Base-by-base conservation (phyloP, 2,797 vertebrate genomes). In the Protonibea diacanthus region DNA sequence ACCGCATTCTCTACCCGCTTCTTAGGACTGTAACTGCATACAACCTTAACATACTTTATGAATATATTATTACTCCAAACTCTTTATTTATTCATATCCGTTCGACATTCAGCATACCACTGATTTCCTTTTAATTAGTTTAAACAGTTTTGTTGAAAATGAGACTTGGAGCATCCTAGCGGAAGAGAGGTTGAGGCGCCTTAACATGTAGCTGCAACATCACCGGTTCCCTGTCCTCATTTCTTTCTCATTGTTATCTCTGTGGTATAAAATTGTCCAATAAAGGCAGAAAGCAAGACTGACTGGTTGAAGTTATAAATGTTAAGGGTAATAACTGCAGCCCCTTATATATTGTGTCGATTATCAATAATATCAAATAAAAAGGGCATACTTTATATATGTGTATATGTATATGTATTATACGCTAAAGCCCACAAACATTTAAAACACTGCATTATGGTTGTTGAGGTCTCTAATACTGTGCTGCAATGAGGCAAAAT, bases 221-320 rank as follows among this genome's bases (percentile, higher is more conserved):
- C 23, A 23, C 5, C 1, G 1, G 52, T 33, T 62, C 12, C 60
- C 12, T 18, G 23, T 59, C 40, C 72, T 78, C 42, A 76, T 71
- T 86, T 64, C 49, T 38, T 69, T 45, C 69, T 48, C 7, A 33
- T 33, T 8, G 7, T 33, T 14, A 25, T 73, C 57, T 70, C 18
- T n/a, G 10, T 60, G 23, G 18, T 67, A 73, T 74, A 48, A 69
- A 78, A 76, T 18, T 48, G 13, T 71, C 67, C 40, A 72, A 59
- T 78, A 76, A 68, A 78, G 45, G 20, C 42, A 53, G 33, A 71
- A 71, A 56, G 53, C n/a, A 77, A 72, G 72, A 70, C 27, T 29
- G 76, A 67, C 21, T 51, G 58, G 49, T 12, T 53, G 59, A 70
- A 47, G 52, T 42, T 68, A 49, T 60, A 71, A 64, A 76, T 59